Conservation (phyloP, 2,888 invertebrate genomes). For the Metopia argyrocephala region DNA sequence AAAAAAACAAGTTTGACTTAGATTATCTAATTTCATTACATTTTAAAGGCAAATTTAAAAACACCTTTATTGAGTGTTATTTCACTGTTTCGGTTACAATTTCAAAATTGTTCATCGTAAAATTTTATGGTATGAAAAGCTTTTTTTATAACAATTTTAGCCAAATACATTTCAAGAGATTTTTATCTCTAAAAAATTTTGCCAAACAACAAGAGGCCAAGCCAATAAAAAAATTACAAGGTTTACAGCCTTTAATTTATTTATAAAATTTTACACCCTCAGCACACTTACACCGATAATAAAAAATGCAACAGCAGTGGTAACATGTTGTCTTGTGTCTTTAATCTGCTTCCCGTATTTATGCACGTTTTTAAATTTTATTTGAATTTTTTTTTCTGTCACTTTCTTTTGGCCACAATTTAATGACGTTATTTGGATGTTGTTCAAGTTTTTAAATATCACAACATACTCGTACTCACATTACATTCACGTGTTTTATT, state of each 20-base stretch:
- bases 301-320: not conserved
- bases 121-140: too few relatives aligned
- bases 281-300: not conserved
- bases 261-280: conserved; percentile 47
- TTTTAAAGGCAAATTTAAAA: too few relatives aligned
- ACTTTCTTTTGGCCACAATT: conserved; percentile 39
- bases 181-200: conserved; percentile 3
- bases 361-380: not conserved
- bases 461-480: not conserved
- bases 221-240: conserved; percentile 5
- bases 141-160: too few relatives aligned
- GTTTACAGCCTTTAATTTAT: conserved; percentile 38
- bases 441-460: conserved; percentile 32
- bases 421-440: conserved; percentile 54
- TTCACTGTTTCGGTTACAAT: too few relatives aligned
- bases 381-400: not conserved
- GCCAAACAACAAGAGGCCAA: not conserved
- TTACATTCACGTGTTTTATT: too few relatives aligned
- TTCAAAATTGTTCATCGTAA: too few relatives aligned
- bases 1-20: too few relatives aligned
- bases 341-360: conserved; percentile 1
- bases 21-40: too few relatives aligned
- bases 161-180: conserved; percentile 18
- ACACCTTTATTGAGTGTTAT: too few relatives aligned
- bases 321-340: not conserved